A percentile compares a stretch with the other conserved stretches of the same genome.
phyloP scores from a whole-genome alignment of 2,797 vertebrate genomes.

The Nasua narica region DNA sequence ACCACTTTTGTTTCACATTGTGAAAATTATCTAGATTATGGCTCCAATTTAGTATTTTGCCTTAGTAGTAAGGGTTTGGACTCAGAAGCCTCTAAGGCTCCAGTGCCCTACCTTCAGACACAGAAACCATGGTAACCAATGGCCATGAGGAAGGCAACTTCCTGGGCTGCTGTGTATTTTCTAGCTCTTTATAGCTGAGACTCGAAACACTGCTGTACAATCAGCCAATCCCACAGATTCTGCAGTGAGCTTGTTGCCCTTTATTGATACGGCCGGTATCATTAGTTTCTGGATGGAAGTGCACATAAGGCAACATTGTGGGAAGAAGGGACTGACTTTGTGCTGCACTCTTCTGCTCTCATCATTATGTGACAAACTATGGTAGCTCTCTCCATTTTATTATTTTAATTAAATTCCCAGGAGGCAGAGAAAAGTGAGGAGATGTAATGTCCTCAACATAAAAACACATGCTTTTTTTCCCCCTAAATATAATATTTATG shows the following conservation, averaged over 20 bases:
- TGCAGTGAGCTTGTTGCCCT: slow-evolving; percentile 36
- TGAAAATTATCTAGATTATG: background rate
- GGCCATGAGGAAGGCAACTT: background rate
- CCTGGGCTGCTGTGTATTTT: background rate
- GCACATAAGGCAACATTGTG: slow-evolving; percentile 41
- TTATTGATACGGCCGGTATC: slow-evolving; percentile 39
- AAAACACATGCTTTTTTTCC: slow-evolving; percentile 2
- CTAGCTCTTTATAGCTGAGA: background rate
- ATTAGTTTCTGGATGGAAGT: slow-evolving; percentile 58
- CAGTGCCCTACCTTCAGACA: background rate
- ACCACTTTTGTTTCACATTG: background rate
- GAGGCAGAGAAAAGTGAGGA: background rate
- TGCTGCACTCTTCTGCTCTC: slow-evolving; percentile 43
- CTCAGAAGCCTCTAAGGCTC: background rate
- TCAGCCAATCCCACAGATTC: background rate
- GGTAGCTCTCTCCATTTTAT: slow-evolving; percentile 45
- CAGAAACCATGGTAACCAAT: slow-evolving; percentile 67
- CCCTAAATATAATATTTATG: slow-evolving; percentile 36
- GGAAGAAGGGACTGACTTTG: slow-evolving; percentile 42
- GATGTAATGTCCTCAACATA: background rate
- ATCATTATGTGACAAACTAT: slow-evolving; percentile 41
- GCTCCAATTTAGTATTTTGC: background rate
- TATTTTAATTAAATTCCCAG: slow-evolving; percentile 50
- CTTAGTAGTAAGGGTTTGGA: background rate
- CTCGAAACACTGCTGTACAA: background rate